Base-by-base conservation (phyloP, 2,888 invertebrate species). In the Netelia virgata region DNA sequence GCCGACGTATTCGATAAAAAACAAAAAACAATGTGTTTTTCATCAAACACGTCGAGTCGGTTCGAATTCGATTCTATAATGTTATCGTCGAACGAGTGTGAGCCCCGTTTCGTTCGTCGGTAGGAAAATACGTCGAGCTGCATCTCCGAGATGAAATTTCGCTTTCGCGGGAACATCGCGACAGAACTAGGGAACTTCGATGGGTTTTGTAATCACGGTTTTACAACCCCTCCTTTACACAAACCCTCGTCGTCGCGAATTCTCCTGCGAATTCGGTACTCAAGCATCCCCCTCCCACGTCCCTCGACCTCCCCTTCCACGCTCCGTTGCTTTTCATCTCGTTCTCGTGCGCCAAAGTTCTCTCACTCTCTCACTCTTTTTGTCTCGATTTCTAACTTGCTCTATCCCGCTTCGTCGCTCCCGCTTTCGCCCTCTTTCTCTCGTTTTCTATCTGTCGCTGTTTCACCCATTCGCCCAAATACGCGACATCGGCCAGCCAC, bases 381-480 rank as follows among this genome's bases (percentile, higher is more conserved):
- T 43, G 18, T 43, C 28, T 28, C 28, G 28, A 28, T 28, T 28
- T 28, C 28, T 55, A n/a, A 23, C 14, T 1, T 10, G 8, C 23
- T n/a, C 18, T 43, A 8, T 14, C 36, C 43, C 47, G 53, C 53
- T 53, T 3, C 14, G n/a, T 5, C 28, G 28, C 28, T 28, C 28
- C 28, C 47, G n/a, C 9, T 57, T 18, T 43, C 36, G 36, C 16
- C 28, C 53, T 69, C 47, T 66, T 43, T 18, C 36, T 43, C 41
- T 50, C 63, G 43, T 74, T 43, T 61, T 28, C 50, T 64, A 70
- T 16, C 53, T 70, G 57, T 69, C 64, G 77, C 14, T 68, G 43
- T 82, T 84, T 75, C 53, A 47, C 50, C 82, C 78, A 75, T 84
- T 75, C 57, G 59, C 50, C 81, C 78, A 78, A 84, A 84, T 57